Evolutionary conservation across 1,140 invertebrate genomes (phyloP), one percentile per base, ranked within the genome.

Genomic region (Intoshia linei): DNA sequence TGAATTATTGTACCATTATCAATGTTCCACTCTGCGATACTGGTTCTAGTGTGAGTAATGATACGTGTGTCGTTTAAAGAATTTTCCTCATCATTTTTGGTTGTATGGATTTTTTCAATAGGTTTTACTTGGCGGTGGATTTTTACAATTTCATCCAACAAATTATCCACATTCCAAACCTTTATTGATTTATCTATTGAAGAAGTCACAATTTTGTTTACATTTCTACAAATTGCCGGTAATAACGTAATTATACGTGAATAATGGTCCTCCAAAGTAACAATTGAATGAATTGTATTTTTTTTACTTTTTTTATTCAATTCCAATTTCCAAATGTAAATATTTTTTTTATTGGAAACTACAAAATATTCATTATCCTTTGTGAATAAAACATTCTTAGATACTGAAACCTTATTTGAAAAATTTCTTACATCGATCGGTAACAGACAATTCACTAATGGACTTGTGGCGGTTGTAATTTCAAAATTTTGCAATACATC

Each of bases 141-240:
- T 14, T 76, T 72, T 52, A 90, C 74, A 3, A 92, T 79, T 61
- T 90, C 77, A 50, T 92, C 79, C 49, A 84, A 81, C 47, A 93
- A 90, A 50, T 93, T 92, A 50, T 92, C 83, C 40, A 93, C 83
- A 55, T 92, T 93, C 84, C 84, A 95, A 0, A 93, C 79, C 64
- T 95, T 90, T 1, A 93, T 81, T 1, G 78, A 81, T 41, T 81
- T 66, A 57, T 95, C 84, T 35, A 95, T 84, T 0, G 81, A 92
- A 0, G 83, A 87, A 0, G 83, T 61, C n/a, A 65, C 84, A 23
- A 92, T 74, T 22, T 83, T 71, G 54, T 92, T 92, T 71, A 79
- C 81, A 40, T 73, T 73, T 30, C 76, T 66, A 5, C 81, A 51
- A 1, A 75, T 37, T 0, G 55, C 51, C 5, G 49, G 67, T 42